These are phyloP conservation scores for Mesoclemmys tuberculata DNA, from an alignment of 2,113 vertebrate genomes.

Conservation along the genomic window DNA sequence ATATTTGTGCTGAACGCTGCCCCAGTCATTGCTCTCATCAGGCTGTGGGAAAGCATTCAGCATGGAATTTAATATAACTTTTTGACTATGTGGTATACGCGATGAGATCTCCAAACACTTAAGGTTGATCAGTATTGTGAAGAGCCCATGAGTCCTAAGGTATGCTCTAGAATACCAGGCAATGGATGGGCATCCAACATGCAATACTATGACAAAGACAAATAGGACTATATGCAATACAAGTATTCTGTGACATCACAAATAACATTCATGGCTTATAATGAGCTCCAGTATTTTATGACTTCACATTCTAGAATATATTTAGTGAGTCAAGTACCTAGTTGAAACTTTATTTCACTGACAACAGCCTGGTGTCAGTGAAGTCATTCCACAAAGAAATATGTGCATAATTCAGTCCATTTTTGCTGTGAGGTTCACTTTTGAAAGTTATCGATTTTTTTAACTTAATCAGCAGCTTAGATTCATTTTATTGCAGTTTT, in stretches of 20 bases:
- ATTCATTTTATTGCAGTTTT: not conserved
- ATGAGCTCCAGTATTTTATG: not conserved
- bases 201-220: not conserved
- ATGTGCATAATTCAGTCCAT: not conserved
- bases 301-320: not conserved
- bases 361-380: not conserved
- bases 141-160: not conserved
- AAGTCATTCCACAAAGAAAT: not conserved
- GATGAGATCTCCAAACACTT: not conserved
- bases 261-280: not conserved
- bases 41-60: not conserved
- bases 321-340: not conserved
- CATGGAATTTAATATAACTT: not conserved
- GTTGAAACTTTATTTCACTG: not conserved
- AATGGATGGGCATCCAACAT: not conserved
- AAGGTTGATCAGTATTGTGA: not conserved
- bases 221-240: not conserved
- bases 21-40: fast-evolving
- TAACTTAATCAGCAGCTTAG: not conserved
- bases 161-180: not conserved
- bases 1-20: not conserved
- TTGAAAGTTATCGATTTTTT: not conserved
- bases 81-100: not conserved
- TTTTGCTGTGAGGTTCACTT: not conserved
- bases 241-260: not conserved